Evolutionary conservation across 2,888 invertebrate genomes (phyloP).

Genomic region (Megaustenia siamemsis): DNA sequence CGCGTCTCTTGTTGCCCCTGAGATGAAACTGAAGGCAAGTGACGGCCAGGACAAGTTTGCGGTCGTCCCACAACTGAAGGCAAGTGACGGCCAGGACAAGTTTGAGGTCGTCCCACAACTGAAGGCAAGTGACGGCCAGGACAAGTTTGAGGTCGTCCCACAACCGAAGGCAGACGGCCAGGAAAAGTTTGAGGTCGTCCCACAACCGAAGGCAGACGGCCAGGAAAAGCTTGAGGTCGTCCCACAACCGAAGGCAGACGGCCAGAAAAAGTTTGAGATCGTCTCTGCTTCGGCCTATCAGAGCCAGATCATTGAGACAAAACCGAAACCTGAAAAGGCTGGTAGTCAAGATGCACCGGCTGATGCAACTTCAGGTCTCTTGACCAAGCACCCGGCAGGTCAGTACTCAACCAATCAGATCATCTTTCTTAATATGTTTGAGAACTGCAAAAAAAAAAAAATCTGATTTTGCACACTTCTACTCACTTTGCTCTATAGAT

Average conservation of each 20-base stretch:
- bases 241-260: not conserved
- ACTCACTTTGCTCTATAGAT: too few species aligned
- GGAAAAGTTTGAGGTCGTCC: too few species aligned
- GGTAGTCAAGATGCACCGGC: constrained; percentile 44
- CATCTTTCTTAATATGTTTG: too few species aligned
- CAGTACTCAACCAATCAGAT: constrained; percentile 19
- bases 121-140: too few species aligned
- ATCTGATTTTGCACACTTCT: too few species aligned
- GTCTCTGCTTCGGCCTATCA: constrained; percentile 15
- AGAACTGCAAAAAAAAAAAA: too few species aligned
- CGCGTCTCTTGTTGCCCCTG: not conserved
- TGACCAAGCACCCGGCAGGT: constrained; percentile 52
- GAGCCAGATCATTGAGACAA: not conserved
- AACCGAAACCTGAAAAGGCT: constrained; percentile 33
- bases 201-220: not conserved
- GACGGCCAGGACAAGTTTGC: too few species aligned
- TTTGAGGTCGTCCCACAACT: too few species aligned
- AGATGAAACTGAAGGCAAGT: not conserved
- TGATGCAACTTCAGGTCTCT: constrained; percentile 50
- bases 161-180: too few species aligned
- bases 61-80: too few species aligned
- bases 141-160: too few species aligned
- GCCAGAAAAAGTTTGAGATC: not conserved
- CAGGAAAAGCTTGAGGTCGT: not conserved
- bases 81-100: too few species aligned